These are phyloP conservation scores for Agrochola lota DNA, from an alignment of 2,888 invertebrate species.

Conservation along the genomic window DNA sequence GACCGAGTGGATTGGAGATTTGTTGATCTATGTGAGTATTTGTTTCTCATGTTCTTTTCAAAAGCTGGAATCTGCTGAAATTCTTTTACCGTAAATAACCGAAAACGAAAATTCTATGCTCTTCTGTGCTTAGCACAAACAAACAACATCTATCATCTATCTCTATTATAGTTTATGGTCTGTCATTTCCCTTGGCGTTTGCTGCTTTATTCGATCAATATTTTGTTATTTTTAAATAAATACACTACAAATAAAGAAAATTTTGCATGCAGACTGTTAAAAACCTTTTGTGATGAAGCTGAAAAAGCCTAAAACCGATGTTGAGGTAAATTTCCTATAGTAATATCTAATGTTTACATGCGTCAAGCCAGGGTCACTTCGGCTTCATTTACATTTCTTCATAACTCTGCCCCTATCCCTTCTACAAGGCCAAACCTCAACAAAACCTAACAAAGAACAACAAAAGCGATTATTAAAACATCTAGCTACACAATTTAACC, in stretches of 20 bases:
- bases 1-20: background rate
- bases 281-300: slow-evolving; percentile 77
- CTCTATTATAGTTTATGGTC: slow-evolving; percentile 1
- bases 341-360: slow-evolving; percentile 51
- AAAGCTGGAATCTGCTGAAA: background rate
- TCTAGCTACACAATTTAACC: too few species aligned
- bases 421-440: background rate
- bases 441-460: background rate
- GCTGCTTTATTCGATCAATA: background rate
- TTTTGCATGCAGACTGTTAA: slow-evolving; percentile 29
- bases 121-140: background rate
- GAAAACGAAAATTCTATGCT: background rate
- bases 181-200: slow-evolving; percentile 5
- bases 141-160: background rate
- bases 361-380: slow-evolving; percentile 8
- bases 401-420: background rate
- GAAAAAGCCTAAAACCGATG: slow-evolving; percentile 82
- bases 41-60: background rate
- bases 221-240: slow-evolving; percentile 27
- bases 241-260: background rate
- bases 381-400: background rate
- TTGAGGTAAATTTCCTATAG: slow-evolving; percentile 72
- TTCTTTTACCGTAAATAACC: background rate
- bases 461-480: too few species aligned
- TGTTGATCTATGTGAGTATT: background rate